Base-by-base conservation (phyloP, 2,888 invertebrate species). In the Drosophila mimetica region DNA sequence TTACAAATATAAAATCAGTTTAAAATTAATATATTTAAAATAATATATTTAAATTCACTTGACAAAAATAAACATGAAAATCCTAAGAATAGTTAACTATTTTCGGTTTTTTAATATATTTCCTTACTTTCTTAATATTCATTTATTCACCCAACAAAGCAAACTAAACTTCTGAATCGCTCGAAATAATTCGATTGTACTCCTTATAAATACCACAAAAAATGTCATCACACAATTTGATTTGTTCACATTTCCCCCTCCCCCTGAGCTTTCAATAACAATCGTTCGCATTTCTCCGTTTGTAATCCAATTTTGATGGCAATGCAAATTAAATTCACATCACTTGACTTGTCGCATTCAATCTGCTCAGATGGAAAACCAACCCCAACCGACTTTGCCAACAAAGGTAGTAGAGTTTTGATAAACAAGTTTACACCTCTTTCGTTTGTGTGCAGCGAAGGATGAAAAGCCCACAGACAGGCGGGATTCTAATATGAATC, bases 311-410 rank as follows among this genome's bases (percentile, higher is more conserved):
- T 80, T 71, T 82, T 59, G 50, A 39, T 59, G 75, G 59, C 77
- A 83, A 77, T 82, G 79, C 72, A 82, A 86, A 83, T 82, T 79
- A 83, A 86, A 86, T 86, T 77, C 77, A 73, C 80, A 83, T 74
- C 82, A 77, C 86, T 82, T 86, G 83, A 82, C 84, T 82, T 82
- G 82, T 79, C 86, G 74, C 83, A 83, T 82, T 86, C 80, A 83
- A 82, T 82, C 86, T 85, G 77, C 77, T 44, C 37, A 20, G 59
- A 69, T 50, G 48, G 32, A 54, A 51, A 70, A 39, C 48, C 48
- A 54, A 41, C 32, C 42, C 36, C 47, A 41, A 25, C 48, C 69
- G 75, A 50, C 61, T 64, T 39, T 71, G 41, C 14, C 60, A 61
- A 65, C 76, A 82, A 64, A 71, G 73, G 79, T 67, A 73, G 79